Evolutionary conservation across 2,113 vertebrate genomes (phyloP), one percentile per base, ranked within the genome.

Genomic region (Eudorcas thomsonii): DNA sequence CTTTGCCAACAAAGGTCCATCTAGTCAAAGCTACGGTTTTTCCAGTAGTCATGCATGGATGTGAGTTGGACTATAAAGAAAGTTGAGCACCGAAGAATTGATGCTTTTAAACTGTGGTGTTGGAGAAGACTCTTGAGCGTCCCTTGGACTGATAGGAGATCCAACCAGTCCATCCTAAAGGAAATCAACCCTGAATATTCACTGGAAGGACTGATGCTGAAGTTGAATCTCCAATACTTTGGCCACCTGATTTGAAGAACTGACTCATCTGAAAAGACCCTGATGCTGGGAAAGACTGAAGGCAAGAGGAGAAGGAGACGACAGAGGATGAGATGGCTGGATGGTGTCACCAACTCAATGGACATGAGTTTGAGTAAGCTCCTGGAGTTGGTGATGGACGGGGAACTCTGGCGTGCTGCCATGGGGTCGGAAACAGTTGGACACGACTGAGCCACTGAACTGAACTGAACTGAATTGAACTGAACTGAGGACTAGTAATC

Each of bases 81-180:
- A 19, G 7, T 9, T 67, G 33, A n/a, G 7, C 16, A 10, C 8
- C 0, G 2, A 67, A 67, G 62, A 67, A 67, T 5, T 67, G 62
- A 67, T 19, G 62, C 16, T 67, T n/a, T 67, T n/a, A 4, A 67
- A n/a, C 33, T 67, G 16, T n/a, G 33, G 33, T 19, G 8, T 67
- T 67, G 16, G 7, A 67, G 62, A n/a, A 67, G 62, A 67, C 16
- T n/a, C 33, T n/a, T n/a, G 33, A 67, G 33, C n/a, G 62, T n/a
- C 62, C 16, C 62, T n/a, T 67, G 33, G 16, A 67, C 62, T 67
- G 8, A 0, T n/a, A 67, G 8, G 7, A 67, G 62, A 67, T 67
- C 16, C 33, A 67, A 67, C 62, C 33, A 67, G 62, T 19, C 33
- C 16, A n/a, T 67, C 33, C 62, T 67, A 10, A n/a, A 67, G 62